Base-by-base conservation (phyloP, 2,797 vertebrate species). In the Argya squamiceps region DNA sequence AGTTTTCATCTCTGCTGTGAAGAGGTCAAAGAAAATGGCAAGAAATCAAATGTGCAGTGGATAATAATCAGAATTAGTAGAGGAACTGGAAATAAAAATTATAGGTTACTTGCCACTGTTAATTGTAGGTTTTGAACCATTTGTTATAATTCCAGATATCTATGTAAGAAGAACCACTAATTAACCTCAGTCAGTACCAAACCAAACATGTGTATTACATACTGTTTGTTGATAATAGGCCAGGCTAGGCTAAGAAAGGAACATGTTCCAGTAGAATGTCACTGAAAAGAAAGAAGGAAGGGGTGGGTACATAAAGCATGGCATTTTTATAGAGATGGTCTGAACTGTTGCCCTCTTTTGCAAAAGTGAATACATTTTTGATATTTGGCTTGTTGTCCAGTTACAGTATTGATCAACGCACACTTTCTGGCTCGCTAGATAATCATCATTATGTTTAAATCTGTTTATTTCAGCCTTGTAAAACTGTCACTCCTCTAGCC, bases 71-170 rank as follows among this genome's bases (percentile, higher is more conserved):
- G 96, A 97, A 96, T 96, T 93, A 91, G 92, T 90, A 88, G 86
- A 96, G 84, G 58, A 93, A 19, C 18, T 70, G 92, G 68, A 64
- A 92, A 97, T 97, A 98, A 97, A 97, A 98, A 98, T 97, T 97
- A 91, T 67, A 97, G 91, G 95, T 96, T 98, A 94, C 64, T 97
- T 97, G 69, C 58, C 77, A 93, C 74, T 95, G 68, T 83, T 95
- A 98, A 98, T 97, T 97, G 78, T 49, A 88, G 93, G 92, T 55
- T 98, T 96, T 90, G 29, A 88, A 77, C 34, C 52, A 95, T 97
- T 97, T 97, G 94, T 97, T 97, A 97, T 89, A 97, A 97, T 97
- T 97, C 82, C 89, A 97, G 94, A 96, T 92, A 96, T 94, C 92
- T 82, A 50, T 84, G 95, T 92, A 97, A 97, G 96, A 95, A 89